Evolutionary conservation across 2,888 invertebrate species (phyloP), one percentile per base, ranked within the genome.

Genomic region (Conomelus anceps): DNA sequence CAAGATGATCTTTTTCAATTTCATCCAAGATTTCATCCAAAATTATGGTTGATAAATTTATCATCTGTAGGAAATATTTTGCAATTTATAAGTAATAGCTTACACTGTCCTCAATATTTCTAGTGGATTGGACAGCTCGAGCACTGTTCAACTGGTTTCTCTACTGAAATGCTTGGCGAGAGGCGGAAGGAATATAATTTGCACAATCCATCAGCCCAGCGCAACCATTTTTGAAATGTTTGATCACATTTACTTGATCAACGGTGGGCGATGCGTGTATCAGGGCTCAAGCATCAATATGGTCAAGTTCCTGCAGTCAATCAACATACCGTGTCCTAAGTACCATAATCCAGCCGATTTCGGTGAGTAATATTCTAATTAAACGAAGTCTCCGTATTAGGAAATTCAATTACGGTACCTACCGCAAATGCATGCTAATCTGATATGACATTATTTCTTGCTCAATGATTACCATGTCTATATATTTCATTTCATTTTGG

Each of bases 331-430:
- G 22, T 95, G 95, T 92, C 95, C 95, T 0, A 93, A 94, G 89
- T 95, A 95, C 92, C 95, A 95, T 92, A 95, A 95, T 92, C 95
- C 95, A 4, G 95, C 95, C n/a, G 95, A 95, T 92, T 95, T 94
- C 92, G 93, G 95, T 95, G 92, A 93, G 93, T 92, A 88, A 63
- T 23, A 0, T 89, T 84, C 88, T 63, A 26, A 63, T 23, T 26
- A n/a, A 13, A 20, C 63, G 63, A n/a, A 7, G 63, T n/a, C 63
- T 63, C 26, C 11, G 26, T 4, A 63, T 63, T n/a, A 13, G 63
- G 63, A 63, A 63, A n/a, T 63, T n/a, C 20, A 63, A 26, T 26
- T 26, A 26, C 11, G 26, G 11, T 7, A 26, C 26, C 6, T 26
- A 26, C 26, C 26, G 26, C n/a, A n/a, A n/a, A n/a, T n/a, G n/a